phyloP scores from a whole-genome alignment of 2,797 vertebrate species.

The Geotria australis region DNA sequence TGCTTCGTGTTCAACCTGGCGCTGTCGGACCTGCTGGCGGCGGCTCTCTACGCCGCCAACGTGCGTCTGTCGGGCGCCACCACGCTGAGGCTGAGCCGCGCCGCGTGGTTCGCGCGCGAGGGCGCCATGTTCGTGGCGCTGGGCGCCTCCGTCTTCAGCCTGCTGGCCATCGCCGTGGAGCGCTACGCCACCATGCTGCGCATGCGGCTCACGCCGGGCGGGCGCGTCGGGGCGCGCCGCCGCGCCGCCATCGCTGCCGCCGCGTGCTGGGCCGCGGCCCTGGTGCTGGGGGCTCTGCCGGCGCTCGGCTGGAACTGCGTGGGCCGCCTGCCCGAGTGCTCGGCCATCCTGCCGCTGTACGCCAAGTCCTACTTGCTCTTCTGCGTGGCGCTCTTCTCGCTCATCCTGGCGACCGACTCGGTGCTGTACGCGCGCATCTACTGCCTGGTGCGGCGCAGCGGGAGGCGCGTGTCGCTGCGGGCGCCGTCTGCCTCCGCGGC shows the following conservation, averaged over 20 bases:
- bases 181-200: slow-evolving; percentile 90
- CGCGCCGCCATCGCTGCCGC: slow-evolving; percentile 85
- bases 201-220: slow-evolving; percentile 76
- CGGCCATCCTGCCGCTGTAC: slow-evolving; percentile 77
- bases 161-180: slow-evolving; percentile 81
- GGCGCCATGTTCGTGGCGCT: slow-evolving; percentile 89
- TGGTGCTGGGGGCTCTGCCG: slow-evolving; percentile 44
- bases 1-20: slow-evolving; percentile 95
- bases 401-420: slow-evolving; percentile 62
- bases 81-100: slow-evolving; percentile 52
- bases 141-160: slow-evolving; percentile 75
- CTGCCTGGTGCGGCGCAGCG: slow-evolving; percentile 26
- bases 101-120: slow-evolving; percentile 76
- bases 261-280: slow-evolving; percentile 58
- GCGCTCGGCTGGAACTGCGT: slow-evolving; percentile 96
- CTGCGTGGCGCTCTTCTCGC: slow-evolving; percentile 71
- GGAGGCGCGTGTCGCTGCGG: background rate
- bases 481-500: no score
- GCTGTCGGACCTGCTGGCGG: slow-evolving; percentile 79
- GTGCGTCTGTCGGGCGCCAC: slow-evolving; percentile 65
- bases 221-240: slow-evolving; percentile 10
- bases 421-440: slow-evolving; percentile 78
- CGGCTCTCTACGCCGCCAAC: slow-evolving; percentile 63
- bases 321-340: slow-evolving; percentile 24
- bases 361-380: slow-evolving; percentile 95